phyloP scores from a whole-genome alignment of 2,113 vertebrate species.

The Ginglymostoma cirratum region DNA sequence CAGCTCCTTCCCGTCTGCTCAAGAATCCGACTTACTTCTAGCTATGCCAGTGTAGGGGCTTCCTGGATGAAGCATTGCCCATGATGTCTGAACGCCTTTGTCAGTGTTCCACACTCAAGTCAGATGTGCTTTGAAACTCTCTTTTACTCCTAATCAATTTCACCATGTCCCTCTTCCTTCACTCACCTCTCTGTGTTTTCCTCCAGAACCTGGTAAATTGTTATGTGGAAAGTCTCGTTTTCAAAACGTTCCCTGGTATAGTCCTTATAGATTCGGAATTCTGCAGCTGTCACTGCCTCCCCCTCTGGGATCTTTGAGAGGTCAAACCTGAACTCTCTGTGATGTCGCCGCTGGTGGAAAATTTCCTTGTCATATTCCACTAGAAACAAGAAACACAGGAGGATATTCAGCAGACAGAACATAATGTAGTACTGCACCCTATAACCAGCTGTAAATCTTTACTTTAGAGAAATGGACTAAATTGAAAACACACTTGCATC shows the following conservation, averaged over 20 bases:
- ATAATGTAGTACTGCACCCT: neutral
- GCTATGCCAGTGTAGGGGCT: neutral
- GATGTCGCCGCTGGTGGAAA: constrained; percentile 70
- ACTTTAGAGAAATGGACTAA: neutral
- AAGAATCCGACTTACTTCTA: neutral
- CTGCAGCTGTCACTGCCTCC: constrained; percentile 80
- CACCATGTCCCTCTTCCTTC: neutral
- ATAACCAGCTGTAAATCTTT: neutral
- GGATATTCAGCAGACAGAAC: constrained; percentile 11
- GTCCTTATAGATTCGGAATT: constrained; percentile 90
- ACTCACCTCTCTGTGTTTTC: constrained; percentile 70
- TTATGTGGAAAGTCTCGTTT: constrained; percentile 83
- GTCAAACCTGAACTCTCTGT: constrained; percentile 81
- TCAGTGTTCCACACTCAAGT: neutral
- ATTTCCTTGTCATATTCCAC: constrained; percentile 76
- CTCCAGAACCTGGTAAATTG: constrained; percentile 82
- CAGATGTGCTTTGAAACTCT: neutral
- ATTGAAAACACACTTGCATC: neutral
- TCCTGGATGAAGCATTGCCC: neutral
- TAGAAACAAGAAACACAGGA: constrained; percentile 49
- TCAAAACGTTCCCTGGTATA: constrained; percentile 68
- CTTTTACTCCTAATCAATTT: neutral
- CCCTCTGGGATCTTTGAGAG: constrained; percentile 86
- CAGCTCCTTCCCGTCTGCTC: neutral
- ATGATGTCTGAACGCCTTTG: neutral